Evolutionary conservation across 2,888 invertebrate genomes (phyloP).

Genomic region (Arge pagana): DNA sequence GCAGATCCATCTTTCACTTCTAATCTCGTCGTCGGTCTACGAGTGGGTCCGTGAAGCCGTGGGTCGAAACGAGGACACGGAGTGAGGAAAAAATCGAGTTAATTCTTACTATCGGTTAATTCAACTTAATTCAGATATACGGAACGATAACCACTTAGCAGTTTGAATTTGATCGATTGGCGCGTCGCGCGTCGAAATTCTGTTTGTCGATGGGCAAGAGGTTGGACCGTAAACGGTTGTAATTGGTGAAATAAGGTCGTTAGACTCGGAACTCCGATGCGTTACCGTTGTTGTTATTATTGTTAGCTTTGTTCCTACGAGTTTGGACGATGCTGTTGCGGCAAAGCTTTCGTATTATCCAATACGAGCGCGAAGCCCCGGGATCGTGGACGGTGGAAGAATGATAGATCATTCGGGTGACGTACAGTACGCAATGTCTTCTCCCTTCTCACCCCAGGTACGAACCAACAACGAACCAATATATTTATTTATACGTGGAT

Average conservation of each 20-base stretch:
- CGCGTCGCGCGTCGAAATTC: too few species aligned
- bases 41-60: too few species aligned
- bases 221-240: too few species aligned
- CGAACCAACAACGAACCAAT: constrained; percentile 27
- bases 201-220: too few species aligned
- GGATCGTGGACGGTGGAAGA: constrained; percentile 1
- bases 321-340: constrained; percentile 4
- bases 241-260: constrained; percentile 19
- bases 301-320: constrained; percentile 8
- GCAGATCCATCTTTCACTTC: too few species aligned
- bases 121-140: constrained; percentile 33
- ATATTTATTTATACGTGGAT: constrained; percentile 25
- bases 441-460: neutral
- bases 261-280: neutral
- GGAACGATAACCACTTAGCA: constrained; percentile 24
- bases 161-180: too few species aligned
- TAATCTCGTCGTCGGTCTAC: too few species aligned
- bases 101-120: constrained; percentile 22
- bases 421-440: constrained; percentile 19
- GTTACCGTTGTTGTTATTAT: neutral
- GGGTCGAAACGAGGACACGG: too few species aligned
- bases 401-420: constrained; percentile 23
- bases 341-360: constrained; percentile 9
- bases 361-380: neutral
- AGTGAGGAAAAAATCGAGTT: constrained; percentile 24